Evolutionary conservation across 1,140 invertebrate species (phyloP).

Genomic region (Magallana gigas): DNA sequence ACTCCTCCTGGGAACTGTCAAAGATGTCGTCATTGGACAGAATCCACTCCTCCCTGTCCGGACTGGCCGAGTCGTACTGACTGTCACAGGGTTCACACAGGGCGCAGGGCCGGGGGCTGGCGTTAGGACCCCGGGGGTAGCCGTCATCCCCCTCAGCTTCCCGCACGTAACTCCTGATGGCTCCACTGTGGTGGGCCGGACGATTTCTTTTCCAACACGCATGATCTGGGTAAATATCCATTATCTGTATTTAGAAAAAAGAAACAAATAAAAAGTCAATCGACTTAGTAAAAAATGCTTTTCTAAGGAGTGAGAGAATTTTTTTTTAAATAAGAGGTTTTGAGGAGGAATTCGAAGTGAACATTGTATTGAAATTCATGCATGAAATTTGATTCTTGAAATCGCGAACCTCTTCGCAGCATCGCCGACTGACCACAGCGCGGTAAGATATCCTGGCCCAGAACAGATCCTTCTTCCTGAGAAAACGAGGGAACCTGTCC

Average conservation of each 20-base stretch:
- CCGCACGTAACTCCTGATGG: conserved; percentile 73
- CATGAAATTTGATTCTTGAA: background rate
- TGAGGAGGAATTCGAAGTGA: background rate
- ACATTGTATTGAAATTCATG: background rate
- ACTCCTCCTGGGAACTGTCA: conserved; percentile 41
- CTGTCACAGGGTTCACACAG: conserved; percentile 70
- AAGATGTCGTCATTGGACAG: conserved; percentile 48
- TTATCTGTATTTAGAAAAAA: conserved; percentile 69
- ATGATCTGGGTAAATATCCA: conserved; percentile 76
- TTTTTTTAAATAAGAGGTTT: background rate
- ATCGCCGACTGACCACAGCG: conserved; percentile 81
- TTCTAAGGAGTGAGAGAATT: too few species aligned
- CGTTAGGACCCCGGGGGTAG: conserved; percentile 71
- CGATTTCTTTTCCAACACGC: conserved; percentile 75
- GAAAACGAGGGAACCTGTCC: conserved; percentile 75
- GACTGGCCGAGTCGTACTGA: conserved; percentile 73
- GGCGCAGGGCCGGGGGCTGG: conserved; percentile 65
- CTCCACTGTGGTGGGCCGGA: conserved; percentile 76
- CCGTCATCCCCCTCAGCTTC: conserved; percentile 75
- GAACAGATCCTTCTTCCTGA: conserved; percentile 79
- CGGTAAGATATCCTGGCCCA: conserved; percentile 81
- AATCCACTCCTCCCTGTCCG: conserved; percentile 69
- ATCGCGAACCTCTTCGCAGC: conserved; percentile 80
- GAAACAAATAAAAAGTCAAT: background rate
- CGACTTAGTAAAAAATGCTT: too few species aligned